A percentile compares a stretch with the other conserved stretches of the same genome.
Evolutionary conservation across 1,140 invertebrate species (phyloP).

Genomic region (Neodiprion lecontei): DNA sequence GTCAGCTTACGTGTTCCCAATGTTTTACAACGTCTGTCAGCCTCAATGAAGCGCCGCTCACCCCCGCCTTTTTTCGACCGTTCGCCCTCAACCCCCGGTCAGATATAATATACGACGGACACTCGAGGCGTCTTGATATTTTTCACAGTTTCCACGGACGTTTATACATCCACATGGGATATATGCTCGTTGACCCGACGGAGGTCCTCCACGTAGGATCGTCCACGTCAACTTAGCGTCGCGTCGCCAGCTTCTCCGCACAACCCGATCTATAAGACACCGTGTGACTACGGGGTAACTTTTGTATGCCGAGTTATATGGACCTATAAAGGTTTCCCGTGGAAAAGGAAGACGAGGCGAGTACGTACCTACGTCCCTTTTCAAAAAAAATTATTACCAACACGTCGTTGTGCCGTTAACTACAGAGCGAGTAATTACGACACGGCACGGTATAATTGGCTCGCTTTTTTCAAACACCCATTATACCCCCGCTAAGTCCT

Average conservation of each 20-base stretch:
- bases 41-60: background rate
- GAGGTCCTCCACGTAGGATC: background rate
- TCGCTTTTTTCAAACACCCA: background rate
- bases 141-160: background rate
- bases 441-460: background rate
- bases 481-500: background rate
- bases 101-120: background rate
- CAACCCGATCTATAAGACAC: too few species aligned
- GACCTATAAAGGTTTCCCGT: slow-evolving; percentile 1
- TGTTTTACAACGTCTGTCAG: slow-evolving; percentile 4
- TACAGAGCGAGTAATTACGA: background rate
- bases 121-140: background rate
- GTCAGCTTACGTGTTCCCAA: background rate
- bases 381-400: too few species aligned
- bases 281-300: background rate
- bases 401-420: background rate
- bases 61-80: background rate
- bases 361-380: background rate
- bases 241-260: too few species aligned
- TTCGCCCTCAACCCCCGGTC: background rate
- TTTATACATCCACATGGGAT: background rate
- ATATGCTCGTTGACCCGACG: background rate
- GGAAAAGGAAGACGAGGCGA: background rate
- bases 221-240: too few species aligned
- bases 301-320: slow-evolving; percentile 2